Evolutionary conservation across 2,797 vertebrate genomes (phyloP).

Genomic region (Acestrorhynchus altus): DNA sequence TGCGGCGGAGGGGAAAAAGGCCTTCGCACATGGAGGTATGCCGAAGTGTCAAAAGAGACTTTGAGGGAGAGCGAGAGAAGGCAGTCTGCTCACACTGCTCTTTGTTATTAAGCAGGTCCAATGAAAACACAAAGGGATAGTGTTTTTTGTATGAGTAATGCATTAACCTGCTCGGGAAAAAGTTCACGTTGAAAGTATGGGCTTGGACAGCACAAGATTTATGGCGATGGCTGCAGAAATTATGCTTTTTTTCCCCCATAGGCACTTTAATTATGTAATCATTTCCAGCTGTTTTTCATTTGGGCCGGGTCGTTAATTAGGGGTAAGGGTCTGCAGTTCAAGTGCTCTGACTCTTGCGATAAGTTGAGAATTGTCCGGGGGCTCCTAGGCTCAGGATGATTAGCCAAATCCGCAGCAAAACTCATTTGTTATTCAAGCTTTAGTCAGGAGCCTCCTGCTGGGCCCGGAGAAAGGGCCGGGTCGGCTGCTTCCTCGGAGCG

Average conservation of each 20-base stretch:
- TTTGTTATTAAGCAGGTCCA: constrained; percentile 93
- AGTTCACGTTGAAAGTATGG: constrained; percentile 85
- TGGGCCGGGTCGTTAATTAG: constrained; percentile 90
- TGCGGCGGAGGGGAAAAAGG: constrained; percentile 42
- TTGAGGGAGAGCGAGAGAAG: constrained; percentile 46
- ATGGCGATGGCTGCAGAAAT: constrained; percentile 95
- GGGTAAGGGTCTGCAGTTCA: constrained; percentile 81
- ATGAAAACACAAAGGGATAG: constrained; percentile 91
- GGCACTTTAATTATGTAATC: constrained; percentile 99
- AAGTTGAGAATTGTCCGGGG: constrained; percentile 74
- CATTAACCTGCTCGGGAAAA: constrained; percentile 85
- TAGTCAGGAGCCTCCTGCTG: constrained; percentile 71
- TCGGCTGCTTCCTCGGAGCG: constrained; percentile 69
- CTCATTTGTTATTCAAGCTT: constrained; percentile 81
- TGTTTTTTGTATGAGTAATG: constrained; percentile 94
- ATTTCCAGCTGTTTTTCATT: constrained; percentile 96
- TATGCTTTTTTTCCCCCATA: constrained; percentile 91
- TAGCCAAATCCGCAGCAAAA: constrained; percentile 76
- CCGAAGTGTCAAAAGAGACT: constrained; percentile 70
- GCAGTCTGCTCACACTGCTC: constrained; percentile 61
- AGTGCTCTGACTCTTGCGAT: constrained; percentile 77
- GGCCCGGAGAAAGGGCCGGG: constrained; percentile 65
- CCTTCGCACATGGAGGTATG: constrained; percentile 70
- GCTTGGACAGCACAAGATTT: constrained; percentile 98
- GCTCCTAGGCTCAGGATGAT: constrained; percentile 72